phyloP scores from a whole-genome alignment of 2,888 invertebrate genomes.

The Argyresthia goedartella region DNA sequence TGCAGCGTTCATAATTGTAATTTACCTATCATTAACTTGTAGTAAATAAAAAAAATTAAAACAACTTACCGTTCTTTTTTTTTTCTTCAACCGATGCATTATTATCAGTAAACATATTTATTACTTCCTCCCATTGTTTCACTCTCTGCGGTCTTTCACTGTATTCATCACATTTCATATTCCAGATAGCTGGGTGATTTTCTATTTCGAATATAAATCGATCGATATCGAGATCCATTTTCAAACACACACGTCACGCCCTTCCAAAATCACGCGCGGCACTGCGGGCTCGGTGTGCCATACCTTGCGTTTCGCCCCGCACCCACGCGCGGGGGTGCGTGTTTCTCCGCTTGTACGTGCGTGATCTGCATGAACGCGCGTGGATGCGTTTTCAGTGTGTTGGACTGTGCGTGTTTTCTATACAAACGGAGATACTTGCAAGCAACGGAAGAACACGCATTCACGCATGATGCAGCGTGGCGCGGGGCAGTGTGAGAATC shows the following conservation, averaged over 20 bases:
- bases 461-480: background rate
- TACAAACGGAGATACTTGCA: background rate
- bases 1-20: constrained; percentile 8
- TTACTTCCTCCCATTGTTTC: constrained; percentile 10
- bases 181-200: constrained; percentile 9
- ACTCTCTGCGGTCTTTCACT: constrained; percentile 8
- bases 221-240: constrained; percentile 9
- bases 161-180: constrained; percentile 10
- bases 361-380: constrained; percentile 4
- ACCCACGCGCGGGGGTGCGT: constrained; percentile 1
- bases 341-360: constrained; percentile 1
- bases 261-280: background rate
- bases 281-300: background rate
- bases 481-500: background rate
- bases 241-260: background rate
- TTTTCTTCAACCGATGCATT: constrained; percentile 6
- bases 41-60: constrained; percentile 7
- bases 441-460: constrained; percentile 1
- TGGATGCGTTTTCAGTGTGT: constrained; percentile 1
- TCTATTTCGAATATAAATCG: constrained; percentile 11
- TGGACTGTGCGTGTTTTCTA: background rate
- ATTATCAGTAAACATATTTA: constrained; percentile 8
- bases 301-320: background rate
- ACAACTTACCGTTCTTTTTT: constrained; percentile 5
- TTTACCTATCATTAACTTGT: constrained; percentile 8